Percentiles rank a stretch among this genome's conserved stretches.
Evolutionary conservation across 2,888 invertebrate species (phyloP).

Genomic region (Luffia ferchaultella): DNA sequence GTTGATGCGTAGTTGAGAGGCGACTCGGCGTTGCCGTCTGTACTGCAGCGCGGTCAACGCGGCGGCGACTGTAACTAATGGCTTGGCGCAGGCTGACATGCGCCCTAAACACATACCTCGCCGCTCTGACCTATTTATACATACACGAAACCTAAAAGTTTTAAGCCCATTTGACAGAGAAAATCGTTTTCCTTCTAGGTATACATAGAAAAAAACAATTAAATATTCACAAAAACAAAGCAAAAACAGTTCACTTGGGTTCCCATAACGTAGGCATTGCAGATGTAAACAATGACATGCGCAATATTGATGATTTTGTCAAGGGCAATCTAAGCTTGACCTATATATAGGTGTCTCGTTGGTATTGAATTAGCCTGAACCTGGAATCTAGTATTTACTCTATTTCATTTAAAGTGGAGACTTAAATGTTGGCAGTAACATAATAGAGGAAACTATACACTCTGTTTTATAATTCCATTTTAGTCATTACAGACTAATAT

Average conservation of each 20-base stretch:
- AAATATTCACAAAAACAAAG: too few species aligned
- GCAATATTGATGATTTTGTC: background rate
- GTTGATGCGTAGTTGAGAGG: background rate
- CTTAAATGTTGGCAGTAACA: too few species aligned
- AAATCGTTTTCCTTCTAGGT: too few species aligned
- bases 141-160: too few species aligned
- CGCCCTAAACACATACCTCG: background rate
- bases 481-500: too few species aligned
- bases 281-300: background rate
- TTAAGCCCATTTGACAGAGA: too few species aligned
- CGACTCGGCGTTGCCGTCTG: background rate
- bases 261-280: too few species aligned
- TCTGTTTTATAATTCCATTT: too few species aligned
- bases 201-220: too few species aligned
- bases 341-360: background rate
- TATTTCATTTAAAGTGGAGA: too few species aligned
- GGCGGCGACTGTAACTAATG: background rate
- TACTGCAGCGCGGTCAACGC: background rate
- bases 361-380: background rate
- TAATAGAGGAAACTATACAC: too few species aligned
- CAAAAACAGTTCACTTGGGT: too few species aligned
- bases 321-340: background rate
- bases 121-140: conserved; percentile 34
- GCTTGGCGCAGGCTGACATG: background rate
- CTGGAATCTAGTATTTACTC: background rate